A percentile compares a stretch with the other conserved stretches of the same genome.
Evolutionary conservation across 1,140 invertebrate genomes (phyloP).

Genomic region (Heliconius melpomene): DNA sequence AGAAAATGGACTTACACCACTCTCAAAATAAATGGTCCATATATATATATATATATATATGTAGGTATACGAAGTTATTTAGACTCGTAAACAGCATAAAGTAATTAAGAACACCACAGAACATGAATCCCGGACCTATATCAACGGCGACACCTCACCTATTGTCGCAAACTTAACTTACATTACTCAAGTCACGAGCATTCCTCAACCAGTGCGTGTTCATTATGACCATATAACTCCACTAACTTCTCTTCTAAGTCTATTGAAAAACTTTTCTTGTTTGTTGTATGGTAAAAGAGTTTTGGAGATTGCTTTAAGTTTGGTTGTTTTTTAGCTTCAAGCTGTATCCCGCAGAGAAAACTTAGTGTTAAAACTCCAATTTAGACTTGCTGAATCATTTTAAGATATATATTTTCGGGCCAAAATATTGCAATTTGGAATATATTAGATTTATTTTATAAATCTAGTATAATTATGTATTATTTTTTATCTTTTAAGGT

Average conservation of each 20-base stretch:
- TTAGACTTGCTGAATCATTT: too few relatives aligned
- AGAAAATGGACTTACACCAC: too few relatives aligned
- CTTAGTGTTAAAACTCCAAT: too few relatives aligned
- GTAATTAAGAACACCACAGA: constrained; percentile 14
- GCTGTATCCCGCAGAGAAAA: neutral
- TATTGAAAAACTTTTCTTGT: neutral
- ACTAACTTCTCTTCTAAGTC: neutral
- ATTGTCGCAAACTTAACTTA: constrained; percentile 13
- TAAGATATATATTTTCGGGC: too few relatives aligned
- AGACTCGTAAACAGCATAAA: neutral
- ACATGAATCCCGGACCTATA: constrained; percentile 19
- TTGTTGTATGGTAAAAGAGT: neutral
- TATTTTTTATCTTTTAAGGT: too few relatives aligned
- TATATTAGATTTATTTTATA: too few relatives aligned
- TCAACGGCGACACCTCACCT: constrained; percentile 20
- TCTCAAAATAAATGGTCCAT: too few relatives aligned
- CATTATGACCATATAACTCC: constrained; percentile 5
- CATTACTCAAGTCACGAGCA: constrained; percentile 13
- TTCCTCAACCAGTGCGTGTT: constrained; percentile 4
- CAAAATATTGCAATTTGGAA: too few relatives aligned
- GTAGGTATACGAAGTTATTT: neutral
- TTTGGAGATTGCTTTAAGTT: neutral
- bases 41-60: neutral
- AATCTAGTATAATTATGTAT: too few relatives aligned
- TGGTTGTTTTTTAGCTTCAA: neutral